Conservation (phyloP, 2,888 invertebrate species). For the Agrochola lychnidis region DNA sequence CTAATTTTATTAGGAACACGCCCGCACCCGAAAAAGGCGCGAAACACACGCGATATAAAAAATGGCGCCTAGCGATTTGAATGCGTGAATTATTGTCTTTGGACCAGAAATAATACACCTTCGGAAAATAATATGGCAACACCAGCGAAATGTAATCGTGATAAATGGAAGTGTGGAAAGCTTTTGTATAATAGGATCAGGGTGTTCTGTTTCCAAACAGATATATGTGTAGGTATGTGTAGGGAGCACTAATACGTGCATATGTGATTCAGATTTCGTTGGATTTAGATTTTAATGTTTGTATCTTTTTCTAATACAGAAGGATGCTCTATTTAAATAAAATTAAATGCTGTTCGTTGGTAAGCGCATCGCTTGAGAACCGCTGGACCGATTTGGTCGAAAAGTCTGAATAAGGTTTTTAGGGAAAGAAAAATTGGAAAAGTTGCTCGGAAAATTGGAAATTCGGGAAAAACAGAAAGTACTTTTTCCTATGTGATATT, state of each 20-base stretch:
- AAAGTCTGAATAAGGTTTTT: no score
- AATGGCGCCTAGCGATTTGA: slow-evolving; percentile 89
- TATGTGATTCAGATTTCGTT: background rate
- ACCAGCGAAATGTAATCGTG: slow-evolving; percentile 77
- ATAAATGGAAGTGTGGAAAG: slow-evolving; percentile 75
- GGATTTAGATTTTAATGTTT: background rate
- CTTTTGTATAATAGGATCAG: slow-evolving; percentile 52
- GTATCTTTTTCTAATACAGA: background rate
- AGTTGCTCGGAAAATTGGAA: no score
- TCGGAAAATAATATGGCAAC: slow-evolving; percentile 83
- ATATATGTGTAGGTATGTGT: background rate
- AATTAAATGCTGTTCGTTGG: no score
- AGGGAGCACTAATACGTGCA: background rate
- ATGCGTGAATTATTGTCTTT: slow-evolving; percentile 90
- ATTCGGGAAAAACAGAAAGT: no score
- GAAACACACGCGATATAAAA: slow-evolving; percentile 91
- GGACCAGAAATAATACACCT: slow-evolving; percentile 88
- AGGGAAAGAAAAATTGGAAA: no score
- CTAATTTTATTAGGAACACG: slow-evolving; percentile 90
- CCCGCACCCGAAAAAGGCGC: slow-evolving; percentile 90
- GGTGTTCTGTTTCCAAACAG: slow-evolving; percentile 50
- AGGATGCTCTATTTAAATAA: no score
- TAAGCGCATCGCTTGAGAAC: no score
- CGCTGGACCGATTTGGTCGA: no score
- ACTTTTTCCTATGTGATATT: no score